Base-by-base conservation (phyloP, 2,888 invertebrate species). In the Horisme vitalbata region DNA sequence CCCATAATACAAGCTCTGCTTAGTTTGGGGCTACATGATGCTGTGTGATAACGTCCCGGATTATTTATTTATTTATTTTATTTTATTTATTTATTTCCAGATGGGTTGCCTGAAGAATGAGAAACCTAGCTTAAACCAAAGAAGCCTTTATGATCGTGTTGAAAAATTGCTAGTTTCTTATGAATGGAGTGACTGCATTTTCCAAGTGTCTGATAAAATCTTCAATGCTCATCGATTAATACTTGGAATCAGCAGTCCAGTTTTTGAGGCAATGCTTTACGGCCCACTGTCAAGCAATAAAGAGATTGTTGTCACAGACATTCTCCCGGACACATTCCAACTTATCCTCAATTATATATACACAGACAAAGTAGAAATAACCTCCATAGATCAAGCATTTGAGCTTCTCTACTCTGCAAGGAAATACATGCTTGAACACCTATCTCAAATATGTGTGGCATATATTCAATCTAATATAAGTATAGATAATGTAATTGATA, bases 181-280 rank as follows among this genome's bases (percentile, higher is more conserved):
- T 55, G 90, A 91, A 63, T 91, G 90, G 90, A 91, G 91, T 61
- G 93, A 93, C 66, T 93, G 93, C 64, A 85, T 81, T 45, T 93
- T 93, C 63, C 75, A 81, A 50, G 89, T 93, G 23, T 81, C 82
- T 48, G 87, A 84, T 23, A 81, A 80, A 65, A 79, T 79, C 58
- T 83, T 92, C 39, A 84, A 84, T 65, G 92, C 92, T 31, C 93
- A 93, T 66, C 92, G 91, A 75, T 73, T 93, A 44, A 90, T 93
- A 54, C 68, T 94, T 58, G 92, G 92, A n/a, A 91, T 91, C 45
- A 91, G 91, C 59, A 93, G 93, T 68, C 93, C 93, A 4, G 93
- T 93, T 21, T 93, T 94, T 80, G 92, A 93, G 75, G 92, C 92
- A 14, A 93, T 93, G 92, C 90, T 93, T 53, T 93, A 91, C 75